Evolutionary conservation across 2,113 vertebrate genomes (phyloP).

Genomic region (Phocoena phocoena): DNA sequence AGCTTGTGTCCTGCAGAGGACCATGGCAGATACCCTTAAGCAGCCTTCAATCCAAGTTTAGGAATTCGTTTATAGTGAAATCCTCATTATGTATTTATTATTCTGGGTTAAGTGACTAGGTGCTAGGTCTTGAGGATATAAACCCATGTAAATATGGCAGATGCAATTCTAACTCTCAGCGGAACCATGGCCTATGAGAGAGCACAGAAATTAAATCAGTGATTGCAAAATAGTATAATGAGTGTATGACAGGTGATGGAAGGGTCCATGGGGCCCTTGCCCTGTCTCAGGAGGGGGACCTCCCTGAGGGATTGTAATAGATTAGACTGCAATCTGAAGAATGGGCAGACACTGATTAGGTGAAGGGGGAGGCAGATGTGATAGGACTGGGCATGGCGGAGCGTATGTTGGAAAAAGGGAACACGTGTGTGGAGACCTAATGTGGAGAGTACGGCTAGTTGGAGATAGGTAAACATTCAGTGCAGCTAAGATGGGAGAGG

Average conservation of each 20-base stretch:
- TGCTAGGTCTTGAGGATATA: not conserved
- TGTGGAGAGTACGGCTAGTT: not conserved
- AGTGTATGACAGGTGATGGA: no score
- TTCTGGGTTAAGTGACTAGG: not conserved
- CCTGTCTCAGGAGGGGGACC: no score
- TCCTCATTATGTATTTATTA: no score
- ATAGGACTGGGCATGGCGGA: fast-evolving
- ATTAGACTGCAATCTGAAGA: not conserved
- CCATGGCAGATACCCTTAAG: no score
- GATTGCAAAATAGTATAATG: no score
- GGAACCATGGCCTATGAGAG: no score
- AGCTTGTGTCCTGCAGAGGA: not conserved
- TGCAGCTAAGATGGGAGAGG: not conserved
- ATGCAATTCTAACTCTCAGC: no score
- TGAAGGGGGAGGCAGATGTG: not conserved
- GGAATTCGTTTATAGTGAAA: not conserved
- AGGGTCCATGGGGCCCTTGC: no score
- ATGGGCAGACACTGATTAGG: not conserved
- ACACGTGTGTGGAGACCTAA: not conserved
- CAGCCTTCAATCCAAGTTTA: not conserved
- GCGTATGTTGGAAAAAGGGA: not conserved
- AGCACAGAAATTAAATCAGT: not conserved
- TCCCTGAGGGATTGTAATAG: no score
- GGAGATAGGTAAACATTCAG: not conserved
- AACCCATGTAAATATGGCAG: not conserved